phyloP scores from a whole-genome alignment of 2,113 vertebrate genomes.

The Lepisosteus oculatus region DNA sequence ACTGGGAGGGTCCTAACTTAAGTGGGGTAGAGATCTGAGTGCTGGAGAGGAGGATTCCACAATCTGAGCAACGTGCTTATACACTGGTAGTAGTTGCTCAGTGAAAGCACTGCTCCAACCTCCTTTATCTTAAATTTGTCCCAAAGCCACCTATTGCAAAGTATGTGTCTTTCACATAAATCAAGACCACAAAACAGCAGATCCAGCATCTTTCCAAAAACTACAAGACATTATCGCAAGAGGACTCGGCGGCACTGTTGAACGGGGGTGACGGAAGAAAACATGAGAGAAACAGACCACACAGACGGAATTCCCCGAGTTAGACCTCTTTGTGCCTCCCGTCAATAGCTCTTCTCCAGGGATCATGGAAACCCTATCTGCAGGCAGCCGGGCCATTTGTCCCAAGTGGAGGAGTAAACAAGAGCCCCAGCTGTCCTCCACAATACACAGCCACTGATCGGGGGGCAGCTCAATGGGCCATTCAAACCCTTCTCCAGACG shows the following conservation, averaged over 20 bases:
- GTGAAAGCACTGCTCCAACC: no score
- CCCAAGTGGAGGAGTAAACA: conserved; percentile 55
- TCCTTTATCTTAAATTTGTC: no score
- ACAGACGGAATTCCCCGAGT: neutral
- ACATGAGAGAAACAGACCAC: neutral
- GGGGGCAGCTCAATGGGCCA: conserved; percentile 52
- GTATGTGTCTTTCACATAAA: no score
- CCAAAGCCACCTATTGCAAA: no score
- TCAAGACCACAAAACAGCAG: neutral
- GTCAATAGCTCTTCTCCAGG: conserved; percentile 5
- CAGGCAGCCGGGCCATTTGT: conserved; percentile 58
- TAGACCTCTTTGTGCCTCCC: neutral
- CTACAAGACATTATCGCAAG: neutral
- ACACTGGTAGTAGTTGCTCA: no score
- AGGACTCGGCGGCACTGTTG: neutral
- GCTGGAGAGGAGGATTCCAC: no score
- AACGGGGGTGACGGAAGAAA: neutral
- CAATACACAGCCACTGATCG: conserved; percentile 50
- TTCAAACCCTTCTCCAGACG: conserved; percentile 51
- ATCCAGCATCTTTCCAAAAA: neutral
- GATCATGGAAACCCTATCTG: conserved; percentile 59
- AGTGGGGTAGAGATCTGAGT: no score
- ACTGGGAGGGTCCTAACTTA: no score
- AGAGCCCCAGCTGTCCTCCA: conserved; percentile 70
- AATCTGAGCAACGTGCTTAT: no score